These are phyloP conservation scores for Diuraphis noxia DNA, from an alignment of 1,140 invertebrate species.

Conservation along the genomic window DNA sequence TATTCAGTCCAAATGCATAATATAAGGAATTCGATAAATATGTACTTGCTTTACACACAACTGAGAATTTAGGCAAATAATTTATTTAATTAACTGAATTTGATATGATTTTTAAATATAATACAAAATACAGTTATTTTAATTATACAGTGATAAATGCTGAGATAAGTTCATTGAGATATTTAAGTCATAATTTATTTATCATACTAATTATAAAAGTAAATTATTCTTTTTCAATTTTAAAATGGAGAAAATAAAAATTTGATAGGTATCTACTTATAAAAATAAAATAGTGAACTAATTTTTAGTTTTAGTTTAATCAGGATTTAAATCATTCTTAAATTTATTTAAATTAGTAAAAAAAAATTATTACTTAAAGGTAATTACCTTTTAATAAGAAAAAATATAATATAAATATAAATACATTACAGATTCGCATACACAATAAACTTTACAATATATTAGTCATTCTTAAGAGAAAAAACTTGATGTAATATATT, in stretches of 20 bases:
- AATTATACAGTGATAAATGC: neutral
- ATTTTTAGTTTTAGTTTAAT: neutral
- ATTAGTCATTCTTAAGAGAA: conserved; percentile 40
- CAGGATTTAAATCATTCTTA: neutral
- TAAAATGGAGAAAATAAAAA: no score
- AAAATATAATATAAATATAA: neutral
- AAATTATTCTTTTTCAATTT: no score
- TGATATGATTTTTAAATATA: neutral
- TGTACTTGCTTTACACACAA: neutral
- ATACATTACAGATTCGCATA: neutral
- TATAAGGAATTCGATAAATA: neutral
- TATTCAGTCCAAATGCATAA: neutral
- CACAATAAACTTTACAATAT: no score
- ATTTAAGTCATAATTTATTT: neutral
- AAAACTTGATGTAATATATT: neutral
- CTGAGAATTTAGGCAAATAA: neutral
- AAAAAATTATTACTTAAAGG: neutral
- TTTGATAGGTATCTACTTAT: neutral
- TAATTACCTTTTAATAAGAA: neutral
- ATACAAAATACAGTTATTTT: neutral
- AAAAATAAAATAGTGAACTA: neutral
- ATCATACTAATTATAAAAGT: neutral
- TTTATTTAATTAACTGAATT: neutral
- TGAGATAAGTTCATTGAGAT: no score
- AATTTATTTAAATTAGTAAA: no score